A percentile compares a stretch with the other conserved stretches of the same genome.
phyloP scores from a whole-genome alignment of 2,797 vertebrate species.

The Rallus crepitans region DNA sequence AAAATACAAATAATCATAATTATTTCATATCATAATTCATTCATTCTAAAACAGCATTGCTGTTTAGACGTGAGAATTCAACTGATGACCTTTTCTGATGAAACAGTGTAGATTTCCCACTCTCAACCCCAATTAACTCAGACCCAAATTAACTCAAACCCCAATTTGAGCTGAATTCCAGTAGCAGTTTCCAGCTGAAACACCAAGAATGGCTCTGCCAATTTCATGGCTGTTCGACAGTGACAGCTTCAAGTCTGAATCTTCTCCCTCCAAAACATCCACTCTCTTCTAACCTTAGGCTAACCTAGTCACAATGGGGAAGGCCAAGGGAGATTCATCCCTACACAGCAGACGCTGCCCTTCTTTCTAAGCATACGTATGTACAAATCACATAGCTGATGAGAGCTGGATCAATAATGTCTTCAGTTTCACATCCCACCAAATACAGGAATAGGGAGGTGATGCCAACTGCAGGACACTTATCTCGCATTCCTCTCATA shows the following conservation, averaged over 20 bases:
- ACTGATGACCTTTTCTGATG: neutral
- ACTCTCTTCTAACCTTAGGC: accelerated
- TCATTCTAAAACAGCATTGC: neutral
- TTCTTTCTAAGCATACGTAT: accelerated
- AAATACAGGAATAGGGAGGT: slow-evolving; percentile 72
- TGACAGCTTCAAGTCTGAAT: neutral
- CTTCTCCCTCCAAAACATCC: neutral
- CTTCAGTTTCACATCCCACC: slow-evolving; percentile 60
- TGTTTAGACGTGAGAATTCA: neutral
- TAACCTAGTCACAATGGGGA: neutral
- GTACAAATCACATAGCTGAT: neutral
- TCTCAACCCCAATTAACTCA: neutral
- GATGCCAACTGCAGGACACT: slow-evolving; percentile 67
- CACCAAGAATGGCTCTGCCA: neutral
- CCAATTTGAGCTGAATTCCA: neutral
- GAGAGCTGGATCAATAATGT: neutral
- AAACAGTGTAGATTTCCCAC: neutral
- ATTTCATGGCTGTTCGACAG: neutral
- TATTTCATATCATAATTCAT: neutral
- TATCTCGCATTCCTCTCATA: slow-evolving; percentile 80
- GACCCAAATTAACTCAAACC: neutral
- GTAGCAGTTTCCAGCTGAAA: neutral
- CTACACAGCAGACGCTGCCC: accelerated
- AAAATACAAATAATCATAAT: neutral
- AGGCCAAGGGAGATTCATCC: neutral